Percentiles rank a stretch among this genome's conserved stretches.
phyloP scores from a whole-genome alignment of 2,797 vertebrate species.

The Eupleurogrammus muticus region DNA sequence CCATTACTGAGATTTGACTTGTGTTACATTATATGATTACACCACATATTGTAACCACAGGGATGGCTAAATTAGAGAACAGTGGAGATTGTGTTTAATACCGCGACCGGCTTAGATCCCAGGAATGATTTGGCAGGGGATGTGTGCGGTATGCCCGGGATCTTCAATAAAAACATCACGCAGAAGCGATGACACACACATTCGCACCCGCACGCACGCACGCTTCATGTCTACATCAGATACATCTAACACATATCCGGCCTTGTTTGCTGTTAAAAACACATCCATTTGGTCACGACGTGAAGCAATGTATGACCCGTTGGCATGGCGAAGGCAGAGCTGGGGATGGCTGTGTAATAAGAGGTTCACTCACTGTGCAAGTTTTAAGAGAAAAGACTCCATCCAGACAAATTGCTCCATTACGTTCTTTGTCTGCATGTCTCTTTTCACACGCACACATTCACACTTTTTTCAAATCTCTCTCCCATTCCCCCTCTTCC shows the following conservation, averaged over 20 bases:
- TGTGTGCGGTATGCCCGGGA: slow-evolving; percentile 23
- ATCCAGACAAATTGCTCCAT: slow-evolving; percentile 36
- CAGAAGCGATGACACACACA: slow-evolving; percentile 11
- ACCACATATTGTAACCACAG: slow-evolving; percentile 1
- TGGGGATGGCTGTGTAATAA: slow-evolving; percentile 27
- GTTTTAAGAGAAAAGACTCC: slow-evolving; percentile 27
- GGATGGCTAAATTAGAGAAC: slow-evolving; percentile 46
- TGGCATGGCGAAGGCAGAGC: slow-evolving; percentile 33
- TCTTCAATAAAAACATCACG: slow-evolving; percentile 22
- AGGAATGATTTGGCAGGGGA: slow-evolving; percentile 26
- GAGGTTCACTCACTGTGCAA: slow-evolving; percentile 32
- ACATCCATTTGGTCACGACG: slow-evolving; percentile 36
- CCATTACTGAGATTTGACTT: background rate
- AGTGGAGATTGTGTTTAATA: slow-evolving; percentile 44
- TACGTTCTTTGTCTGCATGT: slow-evolving; percentile 24
- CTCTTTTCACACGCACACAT: slow-evolving; percentile 11
- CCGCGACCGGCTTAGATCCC: slow-evolving; percentile 36
- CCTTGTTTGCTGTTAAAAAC: slow-evolving; percentile 40
- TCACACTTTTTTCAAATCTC: slow-evolving; percentile 16
- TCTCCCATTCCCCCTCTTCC: slow-evolving; percentile 15
- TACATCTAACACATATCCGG: slow-evolving; percentile 18
- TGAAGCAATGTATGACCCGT: slow-evolving; percentile 22
- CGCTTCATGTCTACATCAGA: slow-evolving; percentile 27
- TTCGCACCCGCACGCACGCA: background rate
- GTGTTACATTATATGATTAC: background rate